Percentiles rank a stretch among this genome's conserved stretches.
Evolutionary conservation across 2,797 vertebrate genomes (phyloP).

Genomic region (Synaphobranchus kaupii): DNA sequence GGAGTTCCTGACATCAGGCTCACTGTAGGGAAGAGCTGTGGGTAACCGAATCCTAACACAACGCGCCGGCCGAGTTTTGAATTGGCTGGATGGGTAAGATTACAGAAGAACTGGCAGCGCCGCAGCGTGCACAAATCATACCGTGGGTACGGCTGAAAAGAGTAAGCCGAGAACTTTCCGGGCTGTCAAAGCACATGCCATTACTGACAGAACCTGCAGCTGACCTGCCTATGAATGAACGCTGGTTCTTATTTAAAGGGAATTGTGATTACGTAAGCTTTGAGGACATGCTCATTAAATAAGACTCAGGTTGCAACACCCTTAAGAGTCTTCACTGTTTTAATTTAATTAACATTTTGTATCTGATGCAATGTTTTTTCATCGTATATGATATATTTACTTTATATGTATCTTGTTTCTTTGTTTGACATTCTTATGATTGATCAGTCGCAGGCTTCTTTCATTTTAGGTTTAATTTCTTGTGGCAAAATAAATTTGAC

Average conservation of each 20-base stretch:
- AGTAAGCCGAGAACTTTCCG: slow-evolving; percentile 37
- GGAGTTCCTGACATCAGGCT: slow-evolving; percentile 43
- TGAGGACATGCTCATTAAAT: slow-evolving; percentile 62
- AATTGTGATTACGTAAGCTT: slow-evolving; percentile 61
- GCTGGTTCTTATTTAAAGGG: slow-evolving; percentile 59
- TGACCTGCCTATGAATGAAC: slow-evolving; percentile 63
- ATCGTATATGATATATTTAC: no score
- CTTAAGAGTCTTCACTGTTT: slow-evolving; percentile 58
- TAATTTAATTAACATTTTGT: slow-evolving; percentile 40
- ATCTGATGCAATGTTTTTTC: no score
- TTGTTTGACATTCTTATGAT: not conserved
- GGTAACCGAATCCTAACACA: slow-evolving; percentile 42
- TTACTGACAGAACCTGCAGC: slow-evolving; percentile 54
- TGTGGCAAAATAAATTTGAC: no score
- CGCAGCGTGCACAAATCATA: slow-evolving; percentile 44
- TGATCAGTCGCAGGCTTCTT: not conserved
- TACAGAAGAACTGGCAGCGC: slow-evolving; percentile 16
- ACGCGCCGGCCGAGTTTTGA: slow-evolving; percentile 41
- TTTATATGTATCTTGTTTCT: no score
- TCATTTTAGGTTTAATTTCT: not conserved
- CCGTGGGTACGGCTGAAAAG: slow-evolving; percentile 39
- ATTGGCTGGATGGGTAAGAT: slow-evolving; percentile 47
- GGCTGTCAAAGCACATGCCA: slow-evolving; percentile 56
- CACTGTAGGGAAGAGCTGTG: slow-evolving; percentile 31
- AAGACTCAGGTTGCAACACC: slow-evolving; percentile 49